Percentiles rank a stretch among this genome's conserved stretches.
phyloP scores from a whole-genome alignment of 2,797 vertebrate species.

The Alauda arvensis region DNA sequence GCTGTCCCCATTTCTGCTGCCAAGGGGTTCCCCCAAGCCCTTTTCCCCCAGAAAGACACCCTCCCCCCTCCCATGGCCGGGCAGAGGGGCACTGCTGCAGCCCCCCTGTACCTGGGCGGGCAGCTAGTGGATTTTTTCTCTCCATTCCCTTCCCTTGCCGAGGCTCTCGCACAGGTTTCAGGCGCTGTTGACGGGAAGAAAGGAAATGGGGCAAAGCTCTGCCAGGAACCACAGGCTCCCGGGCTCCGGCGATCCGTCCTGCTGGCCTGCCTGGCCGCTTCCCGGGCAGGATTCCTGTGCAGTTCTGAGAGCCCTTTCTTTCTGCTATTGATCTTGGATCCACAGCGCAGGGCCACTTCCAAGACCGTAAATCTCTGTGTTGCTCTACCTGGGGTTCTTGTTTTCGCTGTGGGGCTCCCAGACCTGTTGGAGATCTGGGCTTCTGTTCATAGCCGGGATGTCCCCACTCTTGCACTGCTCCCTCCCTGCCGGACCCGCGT shows the following conservation, averaged over 20 bases:
- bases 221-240: conserved; percentile 62
- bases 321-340: conserved; percentile 58
- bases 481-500: accelerated
- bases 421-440: background rate
- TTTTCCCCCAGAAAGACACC: accelerated
- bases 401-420: conserved; percentile 22
- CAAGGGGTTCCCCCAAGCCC: background rate
- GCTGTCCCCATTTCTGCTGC: background rate
- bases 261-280: background rate
- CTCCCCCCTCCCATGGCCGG: background rate
- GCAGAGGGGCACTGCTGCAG: background rate
- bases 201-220: conserved; percentile 46
- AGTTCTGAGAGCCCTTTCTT: conserved; percentile 48
- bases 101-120: accelerated
- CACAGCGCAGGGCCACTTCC: conserved; percentile 14
- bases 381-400: conserved; percentile 28
- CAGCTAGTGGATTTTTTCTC: background rate
- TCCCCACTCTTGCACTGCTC: background rate
- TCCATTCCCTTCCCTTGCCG: background rate
- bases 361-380: conserved; percentile 23
- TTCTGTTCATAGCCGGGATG: background rate
- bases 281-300: conserved; percentile 31
- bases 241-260: conserved; percentile 8
- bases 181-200: conserved; percentile 44
- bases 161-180: background rate